A percentile compares a stretch with the other conserved stretches of the same genome.
phyloP scores from a whole-genome alignment of 2,113 vertebrate genomes.

The Phylloscopus trochilus region DNA sequence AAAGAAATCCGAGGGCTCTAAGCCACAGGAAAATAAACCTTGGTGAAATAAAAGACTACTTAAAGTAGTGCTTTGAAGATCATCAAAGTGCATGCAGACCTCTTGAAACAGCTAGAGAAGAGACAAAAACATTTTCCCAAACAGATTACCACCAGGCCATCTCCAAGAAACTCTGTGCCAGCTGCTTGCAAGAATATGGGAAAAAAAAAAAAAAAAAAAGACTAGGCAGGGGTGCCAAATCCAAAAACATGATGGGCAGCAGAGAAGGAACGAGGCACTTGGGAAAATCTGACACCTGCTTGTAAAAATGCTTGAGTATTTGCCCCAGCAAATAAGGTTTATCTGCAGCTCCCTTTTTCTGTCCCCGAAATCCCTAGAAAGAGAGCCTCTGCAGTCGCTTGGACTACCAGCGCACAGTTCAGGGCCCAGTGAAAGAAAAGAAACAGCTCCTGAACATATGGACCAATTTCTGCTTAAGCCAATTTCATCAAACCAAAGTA shows the following conservation, averaged over 20 bases:
- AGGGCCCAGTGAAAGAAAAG: not conserved
- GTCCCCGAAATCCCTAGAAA: not conserved
- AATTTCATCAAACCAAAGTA: not conserved
- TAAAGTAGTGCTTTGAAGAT: not conserved
- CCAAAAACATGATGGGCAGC: fast-evolving
- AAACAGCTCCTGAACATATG: not conserved
- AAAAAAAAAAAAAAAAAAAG: not conserved
- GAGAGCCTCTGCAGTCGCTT: not conserved
- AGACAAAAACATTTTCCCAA: not conserved
- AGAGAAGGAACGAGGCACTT: not conserved
- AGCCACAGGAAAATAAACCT: not conserved
- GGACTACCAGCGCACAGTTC: not conserved
- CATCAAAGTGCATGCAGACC: not conserved
- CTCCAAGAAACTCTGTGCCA: not conserved
- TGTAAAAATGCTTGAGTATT: not conserved
- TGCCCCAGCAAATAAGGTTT: not conserved
- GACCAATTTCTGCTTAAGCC: not conserved
- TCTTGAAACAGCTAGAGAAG: not conserved
- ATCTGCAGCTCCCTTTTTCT: not conserved
- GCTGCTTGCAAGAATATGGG: not conserved
- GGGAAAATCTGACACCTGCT: not conserved
- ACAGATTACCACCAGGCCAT: not conserved
- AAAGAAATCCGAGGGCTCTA: not conserved
- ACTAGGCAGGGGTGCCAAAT: not conserved
- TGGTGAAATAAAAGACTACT: not conserved